Evolutionary conservation across 2,797 vertebrate species (phyloP), one percentile per base, ranked within the genome.

Genomic region (Leuciscus waleckii): DNA sequence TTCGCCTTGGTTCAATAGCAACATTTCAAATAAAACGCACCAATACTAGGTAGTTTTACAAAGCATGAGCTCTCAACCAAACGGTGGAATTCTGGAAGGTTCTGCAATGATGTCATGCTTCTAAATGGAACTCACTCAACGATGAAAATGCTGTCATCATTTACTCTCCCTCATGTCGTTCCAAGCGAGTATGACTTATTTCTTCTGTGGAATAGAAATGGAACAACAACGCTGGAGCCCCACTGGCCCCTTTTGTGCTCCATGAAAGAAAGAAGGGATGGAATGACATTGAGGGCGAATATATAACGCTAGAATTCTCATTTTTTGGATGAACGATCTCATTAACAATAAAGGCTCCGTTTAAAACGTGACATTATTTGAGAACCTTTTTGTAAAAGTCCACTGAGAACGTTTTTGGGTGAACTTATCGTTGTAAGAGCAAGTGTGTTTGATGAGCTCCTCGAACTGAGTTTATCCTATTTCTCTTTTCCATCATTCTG

Each of bases 401-500:
- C 29, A 35, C 41, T 17, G 26, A 71, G 69, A 73, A 46, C 14
- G n/a, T 70, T n/a, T 70, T 43, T 43, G 11, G 26, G 1, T 32
- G 2, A 46, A 37, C 32, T 76, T 76, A 56, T 54, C 49, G 7
- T 23, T 54, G 6, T 6, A 35, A 54, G 43, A 74, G 16, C 49
- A 35, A 51, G 43, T 29, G 54, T 67, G 41, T 67, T 43, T 56
- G 46, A 67, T 70, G 35, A 79, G n/a, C n/a, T 70, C 26, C 54
- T 69, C 35, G 46, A 73, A 61, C n/a, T n/a, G 54, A 54, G 63
- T 73, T 79, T 21, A 85, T 85, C 71, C 19, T 16, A 19, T 67
- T 77, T 68, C 37, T 85, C 37, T 32, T 79, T 63, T 32, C 61
- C 26, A 29, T 63, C 58, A 63, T 29, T 70, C 46, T 43, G n/a